Evolutionary conservation across 1,140 invertebrate species (phyloP).

Genomic region (Drosophila pectinifera): DNA sequence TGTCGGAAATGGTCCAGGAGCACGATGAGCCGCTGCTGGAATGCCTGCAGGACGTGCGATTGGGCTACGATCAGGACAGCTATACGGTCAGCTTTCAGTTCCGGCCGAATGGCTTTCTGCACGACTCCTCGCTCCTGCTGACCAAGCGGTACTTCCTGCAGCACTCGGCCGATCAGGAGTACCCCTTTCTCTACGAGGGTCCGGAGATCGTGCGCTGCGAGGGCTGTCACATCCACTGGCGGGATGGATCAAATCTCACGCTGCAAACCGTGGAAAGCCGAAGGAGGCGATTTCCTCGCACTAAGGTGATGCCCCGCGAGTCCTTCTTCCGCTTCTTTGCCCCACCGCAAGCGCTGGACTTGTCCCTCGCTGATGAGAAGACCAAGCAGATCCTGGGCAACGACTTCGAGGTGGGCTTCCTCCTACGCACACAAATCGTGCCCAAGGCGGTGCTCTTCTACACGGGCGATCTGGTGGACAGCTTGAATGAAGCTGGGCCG

Average conservation of each 20-base stretch:
- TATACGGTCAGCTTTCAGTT: slow-evolving; percentile 94
- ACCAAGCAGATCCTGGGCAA: slow-evolving; percentile 86
- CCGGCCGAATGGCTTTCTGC: slow-evolving; percentile 96
- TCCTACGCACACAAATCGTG: slow-evolving; percentile 95
- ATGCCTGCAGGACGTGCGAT: slow-evolving; percentile 95
- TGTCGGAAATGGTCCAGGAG: slow-evolving; percentile 96
- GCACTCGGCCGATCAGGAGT: slow-evolving; percentile 94
- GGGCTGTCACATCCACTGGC: slow-evolving; percentile 96
- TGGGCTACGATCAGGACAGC: slow-evolving; percentile 87
- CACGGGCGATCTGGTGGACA: slow-evolving; percentile 91
- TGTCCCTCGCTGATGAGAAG: slow-evolving; percentile 87
- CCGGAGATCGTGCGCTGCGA: slow-evolving; percentile 97
- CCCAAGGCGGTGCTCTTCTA: slow-evolving; percentile 96
- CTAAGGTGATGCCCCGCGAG: slow-evolving; percentile 96
- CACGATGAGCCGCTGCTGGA: slow-evolving; percentile 97
- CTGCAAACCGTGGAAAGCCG: slow-evolving; percentile 98
- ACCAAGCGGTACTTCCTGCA: slow-evolving; percentile 98
- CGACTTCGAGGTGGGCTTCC: slow-evolving; percentile 98
- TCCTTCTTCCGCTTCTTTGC: slow-evolving; percentile 99
- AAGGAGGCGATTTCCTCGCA: slow-evolving; percentile 93
- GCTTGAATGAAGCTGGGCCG: slow-evolving; percentile 33
- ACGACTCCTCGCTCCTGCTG: slow-evolving; percentile 94
- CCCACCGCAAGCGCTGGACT: slow-evolving; percentile 90
- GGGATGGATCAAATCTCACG: slow-evolving; percentile 97
- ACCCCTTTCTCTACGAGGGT: slow-evolving; percentile 98